Base-by-base conservation (phyloP, 2,797 vertebrate species). In the Cephalopachus bancanus region DNA sequence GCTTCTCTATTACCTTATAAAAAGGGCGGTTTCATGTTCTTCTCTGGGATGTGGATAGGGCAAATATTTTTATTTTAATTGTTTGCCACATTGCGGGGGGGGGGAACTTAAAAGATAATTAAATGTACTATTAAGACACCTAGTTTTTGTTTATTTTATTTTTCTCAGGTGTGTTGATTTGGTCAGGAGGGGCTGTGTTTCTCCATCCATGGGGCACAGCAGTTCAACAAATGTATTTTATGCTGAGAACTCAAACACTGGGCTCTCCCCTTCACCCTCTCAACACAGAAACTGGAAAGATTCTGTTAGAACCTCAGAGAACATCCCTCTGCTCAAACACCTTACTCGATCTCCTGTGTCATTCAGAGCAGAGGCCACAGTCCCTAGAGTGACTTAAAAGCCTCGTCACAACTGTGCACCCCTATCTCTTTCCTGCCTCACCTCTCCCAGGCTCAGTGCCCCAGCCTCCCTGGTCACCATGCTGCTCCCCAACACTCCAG, bases 21-120 rank as follows among this genome's bases (percentile, higher is more conserved):
- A 95, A 94, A 81, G 7, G 14, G 28, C 15, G 88, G 83, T 89
- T 97, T 95, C 88, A 95, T 93, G 95, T 95, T 94, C 91, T 93
- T 91, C 79, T 93, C 57, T 96, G 60, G 96, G 90, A 93, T 93
- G 88, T 89, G 57, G 51, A 79, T 15, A 93, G 44, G 10, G 78
- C 55, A 96, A 79, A 91, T 72, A 37, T 59, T 94, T 96, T 96
- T 65, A 80, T 86, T 88, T 94, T 92, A 89, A 94, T 84, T 60
- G 37, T 62, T 62, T 90, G 85, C 83, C 69, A 64, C 1, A 57
- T 0, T 51, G n/a, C 55, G n/a, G 37, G 51, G 4, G 15, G 10
- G 20, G 16, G 37, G 44, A 55, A 62, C 83, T 37, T 64, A 64
- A 85, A 76, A 76, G 51, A 71, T 95, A 89, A 69, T 53, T 26